phyloP scores from a whole-genome alignment of 1,140 invertebrate genomes.

The Triops longicaudatus region DNA sequence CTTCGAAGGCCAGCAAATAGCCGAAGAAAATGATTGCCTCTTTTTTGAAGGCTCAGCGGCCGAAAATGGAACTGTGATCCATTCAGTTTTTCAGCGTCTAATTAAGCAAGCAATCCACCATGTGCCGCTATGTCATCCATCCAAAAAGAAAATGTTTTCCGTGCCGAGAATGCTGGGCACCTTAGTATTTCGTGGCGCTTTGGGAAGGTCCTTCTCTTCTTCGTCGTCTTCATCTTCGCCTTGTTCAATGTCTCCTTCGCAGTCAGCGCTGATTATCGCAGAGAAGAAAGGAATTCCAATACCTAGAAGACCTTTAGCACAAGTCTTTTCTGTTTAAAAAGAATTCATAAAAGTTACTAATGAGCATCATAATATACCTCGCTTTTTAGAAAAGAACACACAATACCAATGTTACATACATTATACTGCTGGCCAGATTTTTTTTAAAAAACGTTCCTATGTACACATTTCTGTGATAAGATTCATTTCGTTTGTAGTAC shows the following conservation, averaged over 20 bases:
- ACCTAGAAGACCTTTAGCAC: neutral
- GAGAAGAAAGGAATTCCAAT: neutral
- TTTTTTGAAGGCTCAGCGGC: slow-evolving; percentile 21
- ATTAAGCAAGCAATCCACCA: slow-evolving; percentile 16
- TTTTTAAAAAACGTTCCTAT: too few species aligned
- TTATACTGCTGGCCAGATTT: too few species aligned
- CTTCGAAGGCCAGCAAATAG: neutral
- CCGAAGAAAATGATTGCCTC: slow-evolving; percentile 9
- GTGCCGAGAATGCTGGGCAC: slow-evolving; percentile 9
- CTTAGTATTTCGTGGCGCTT: neutral
- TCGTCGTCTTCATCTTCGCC: slow-evolving; percentile 1
- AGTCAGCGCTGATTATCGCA: neutral
- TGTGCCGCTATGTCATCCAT: neutral
- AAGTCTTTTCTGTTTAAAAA: neutral
- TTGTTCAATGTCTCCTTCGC: slow-evolving; percentile 4
- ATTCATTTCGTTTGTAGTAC: too few species aligned
- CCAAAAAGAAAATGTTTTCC: neutral
- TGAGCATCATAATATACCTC: neutral
- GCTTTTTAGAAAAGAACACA: too few species aligned
- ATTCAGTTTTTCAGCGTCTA: slow-evolving; percentile 19
- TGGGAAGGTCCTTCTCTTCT: neutral
- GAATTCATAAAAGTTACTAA: neutral
- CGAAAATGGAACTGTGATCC: slow-evolving; percentile 18
- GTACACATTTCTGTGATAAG: too few species aligned
- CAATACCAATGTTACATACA: too few species aligned